A percentile compares a stretch with the other conserved stretches of the same genome.
These are phyloP conservation scores for Planococcus citri DNA, from an alignment of 1,140 invertebrate species.

Conservation along the genomic window DNA sequence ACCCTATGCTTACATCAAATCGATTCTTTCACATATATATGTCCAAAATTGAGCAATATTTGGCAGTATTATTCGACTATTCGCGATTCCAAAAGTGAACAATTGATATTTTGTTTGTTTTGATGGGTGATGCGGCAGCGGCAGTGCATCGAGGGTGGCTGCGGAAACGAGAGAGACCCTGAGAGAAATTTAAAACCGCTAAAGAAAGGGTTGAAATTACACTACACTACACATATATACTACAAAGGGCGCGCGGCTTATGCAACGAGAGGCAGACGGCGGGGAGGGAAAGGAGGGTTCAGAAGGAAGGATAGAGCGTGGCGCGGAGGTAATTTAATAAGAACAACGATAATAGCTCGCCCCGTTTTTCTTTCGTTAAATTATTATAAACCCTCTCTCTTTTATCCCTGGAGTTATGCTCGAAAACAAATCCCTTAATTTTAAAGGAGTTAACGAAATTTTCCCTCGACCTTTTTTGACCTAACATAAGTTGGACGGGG, in stretches of 20 bases:
- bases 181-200: background rate
- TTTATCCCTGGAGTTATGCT: constrained; percentile 6
- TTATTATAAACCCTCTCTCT: background rate
- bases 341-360: background rate
- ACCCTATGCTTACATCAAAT: too few species aligned
- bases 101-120: too few species aligned
- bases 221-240: too few species aligned
- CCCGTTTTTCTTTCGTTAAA: constrained; percentile 3
- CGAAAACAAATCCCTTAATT: constrained; percentile 7
- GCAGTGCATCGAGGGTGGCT: too few species aligned
- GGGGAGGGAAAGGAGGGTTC: too few species aligned
- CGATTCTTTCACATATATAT: too few species aligned
- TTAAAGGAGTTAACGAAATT: constrained; percentile 7
- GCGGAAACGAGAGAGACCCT: too few species aligned
- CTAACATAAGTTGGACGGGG: background rate
- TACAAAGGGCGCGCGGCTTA: background rate
- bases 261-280: too few species aligned
- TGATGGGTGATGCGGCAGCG: too few species aligned
- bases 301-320: background rate
- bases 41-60: too few species aligned
- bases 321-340: background rate
- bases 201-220: constrained; percentile 7
- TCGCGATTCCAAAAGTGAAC: too few species aligned
- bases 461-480: constrained; percentile 1
- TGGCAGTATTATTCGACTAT: too few species aligned